Percentiles rank a stretch among this genome's conserved stretches.
Evolutionary conservation across 92 coral and sea anemone species (phyloP).

Genomic region (Desmophyllum pertusum): DNA sequence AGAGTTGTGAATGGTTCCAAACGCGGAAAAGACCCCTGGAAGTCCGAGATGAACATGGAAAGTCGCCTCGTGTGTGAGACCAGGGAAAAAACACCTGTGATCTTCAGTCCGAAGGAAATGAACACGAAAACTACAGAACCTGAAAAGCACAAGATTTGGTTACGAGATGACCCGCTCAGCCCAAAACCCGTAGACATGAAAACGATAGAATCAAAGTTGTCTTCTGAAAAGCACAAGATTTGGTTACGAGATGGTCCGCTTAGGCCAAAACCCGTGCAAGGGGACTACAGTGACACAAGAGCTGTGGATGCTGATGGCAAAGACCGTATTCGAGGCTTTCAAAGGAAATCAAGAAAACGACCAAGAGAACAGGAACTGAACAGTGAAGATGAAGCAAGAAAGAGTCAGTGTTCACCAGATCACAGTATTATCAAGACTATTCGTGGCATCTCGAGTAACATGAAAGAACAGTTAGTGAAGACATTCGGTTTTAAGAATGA

Average conservation of each 20-base stretch:
- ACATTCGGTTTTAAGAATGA: not conserved
- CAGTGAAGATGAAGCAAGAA: not conserved
- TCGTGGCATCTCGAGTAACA: not conserved
- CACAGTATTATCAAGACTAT: conserved; percentile 19
- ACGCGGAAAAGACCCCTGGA: not conserved
- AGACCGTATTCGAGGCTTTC: not conserved
- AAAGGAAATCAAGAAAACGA: not conserved
- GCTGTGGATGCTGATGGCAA: not conserved
- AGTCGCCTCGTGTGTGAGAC: not conserved
- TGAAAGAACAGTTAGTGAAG: not conserved
- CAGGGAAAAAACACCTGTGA: not conserved
- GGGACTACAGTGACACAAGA: not conserved
- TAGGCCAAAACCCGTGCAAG: not conserved
- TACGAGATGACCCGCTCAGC: not conserved
- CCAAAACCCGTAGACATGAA: not conserved
- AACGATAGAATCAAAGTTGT: not conserved
- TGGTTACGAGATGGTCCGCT: not conserved
- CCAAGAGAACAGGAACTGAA: not conserved
- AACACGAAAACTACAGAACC: not conserved
- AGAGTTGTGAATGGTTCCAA: not conserved
- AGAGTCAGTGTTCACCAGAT: conserved; percentile 25
- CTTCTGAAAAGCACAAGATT: not conserved
- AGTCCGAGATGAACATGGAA: not conserved
- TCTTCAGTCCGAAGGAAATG: not conserved
- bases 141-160: not conserved